phyloP scores from a whole-genome alignment of 2,797 vertebrate species.

The Sebastes steindachneri region DNA sequence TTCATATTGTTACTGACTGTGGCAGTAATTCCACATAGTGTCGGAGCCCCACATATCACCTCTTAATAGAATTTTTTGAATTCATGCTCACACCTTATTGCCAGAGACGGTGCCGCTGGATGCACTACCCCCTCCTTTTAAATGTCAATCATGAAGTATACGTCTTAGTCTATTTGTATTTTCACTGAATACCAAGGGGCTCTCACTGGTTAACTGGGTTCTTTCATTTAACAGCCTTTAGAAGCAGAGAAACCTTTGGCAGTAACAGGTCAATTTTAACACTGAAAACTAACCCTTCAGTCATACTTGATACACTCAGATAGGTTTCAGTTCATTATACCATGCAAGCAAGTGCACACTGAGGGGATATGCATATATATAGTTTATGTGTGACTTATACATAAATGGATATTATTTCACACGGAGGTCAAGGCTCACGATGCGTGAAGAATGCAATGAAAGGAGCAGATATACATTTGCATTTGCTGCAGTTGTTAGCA shows the following conservation, averaged over 20 bases:
- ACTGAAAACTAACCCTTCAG: background rate
- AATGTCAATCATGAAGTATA: constrained; percentile 50
- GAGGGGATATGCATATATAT: background rate
- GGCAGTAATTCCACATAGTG: constrained; percentile 59
- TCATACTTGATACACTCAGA: background rate
- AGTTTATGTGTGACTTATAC: background rate
- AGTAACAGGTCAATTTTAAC: background rate
- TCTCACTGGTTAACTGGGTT: background rate
- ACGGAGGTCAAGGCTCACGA: background rate
- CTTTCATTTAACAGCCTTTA: constrained; percentile 8
- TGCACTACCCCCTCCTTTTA: constrained; percentile 35
- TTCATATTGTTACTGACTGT: constrained; percentile 59
- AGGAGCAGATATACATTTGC: background rate
- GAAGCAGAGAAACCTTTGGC: background rate
- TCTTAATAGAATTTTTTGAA: constrained; percentile 67
- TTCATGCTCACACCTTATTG: constrained; percentile 73
- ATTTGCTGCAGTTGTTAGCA: background rate
- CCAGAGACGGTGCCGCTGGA: constrained; percentile 30
- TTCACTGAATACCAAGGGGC: constrained; percentile 13
- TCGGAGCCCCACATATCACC: constrained; percentile 58
- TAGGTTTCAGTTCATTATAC: background rate
- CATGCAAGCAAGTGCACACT: background rate
- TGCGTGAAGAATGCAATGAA: background rate
- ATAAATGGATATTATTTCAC: constrained; percentile 8
- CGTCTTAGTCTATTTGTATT: constrained; percentile 20